A percentile compares a stretch with the other conserved stretches of the same genome.
Evolutionary conservation across 2,797 vertebrate species (phyloP).

Genomic region (Bovichtus diacanthus): DNA sequence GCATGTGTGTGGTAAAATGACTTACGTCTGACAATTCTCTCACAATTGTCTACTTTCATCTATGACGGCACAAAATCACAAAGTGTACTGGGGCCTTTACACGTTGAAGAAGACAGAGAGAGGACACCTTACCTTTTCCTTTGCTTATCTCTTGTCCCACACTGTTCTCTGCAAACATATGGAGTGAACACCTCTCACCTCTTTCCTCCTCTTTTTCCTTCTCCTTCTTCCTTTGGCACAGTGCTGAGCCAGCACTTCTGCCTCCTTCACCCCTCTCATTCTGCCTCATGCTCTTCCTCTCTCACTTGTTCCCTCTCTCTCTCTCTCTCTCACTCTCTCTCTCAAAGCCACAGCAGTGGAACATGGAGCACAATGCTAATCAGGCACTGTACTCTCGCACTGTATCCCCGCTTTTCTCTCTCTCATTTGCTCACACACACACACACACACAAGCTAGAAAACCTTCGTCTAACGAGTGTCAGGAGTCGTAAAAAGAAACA

Average conservation of each 20-base stretch:
- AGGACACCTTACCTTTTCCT: not conserved
- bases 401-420: slow-evolving; percentile 12
- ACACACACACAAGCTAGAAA: slow-evolving; percentile 19
- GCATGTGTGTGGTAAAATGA: no score
- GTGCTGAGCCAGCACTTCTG: slow-evolving; percentile 74
- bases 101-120: not conserved
- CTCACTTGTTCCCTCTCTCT: slow-evolving; percentile 23
- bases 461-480: slow-evolving; percentile 59
- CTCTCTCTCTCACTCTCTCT: slow-evolving; percentile 34
- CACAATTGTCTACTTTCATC: slow-evolving; percentile 4
- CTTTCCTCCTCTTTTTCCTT: slow-evolving; percentile 44
- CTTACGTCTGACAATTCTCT: not conserved
- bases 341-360: slow-evolving; percentile 78
- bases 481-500: slow-evolving; percentile 48
- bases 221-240: slow-evolving; percentile 52
- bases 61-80: not conserved
- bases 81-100: not conserved
- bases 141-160: slow-evolving; percentile 18
- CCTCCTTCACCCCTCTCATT: slow-evolving; percentile 41
- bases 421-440: not conserved
- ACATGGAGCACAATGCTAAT: slow-evolving; percentile 85
- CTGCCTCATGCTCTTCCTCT: not conserved
- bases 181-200: slow-evolving; percentile 48
- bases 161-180: slow-evolving; percentile 38
- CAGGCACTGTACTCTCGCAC: slow-evolving; percentile 63